Evolutionary conservation across 2,888 invertebrate genomes (phyloP), one percentile per base, ranked within the genome.

Genomic region (Petrolisthes cinctipes): DNA sequence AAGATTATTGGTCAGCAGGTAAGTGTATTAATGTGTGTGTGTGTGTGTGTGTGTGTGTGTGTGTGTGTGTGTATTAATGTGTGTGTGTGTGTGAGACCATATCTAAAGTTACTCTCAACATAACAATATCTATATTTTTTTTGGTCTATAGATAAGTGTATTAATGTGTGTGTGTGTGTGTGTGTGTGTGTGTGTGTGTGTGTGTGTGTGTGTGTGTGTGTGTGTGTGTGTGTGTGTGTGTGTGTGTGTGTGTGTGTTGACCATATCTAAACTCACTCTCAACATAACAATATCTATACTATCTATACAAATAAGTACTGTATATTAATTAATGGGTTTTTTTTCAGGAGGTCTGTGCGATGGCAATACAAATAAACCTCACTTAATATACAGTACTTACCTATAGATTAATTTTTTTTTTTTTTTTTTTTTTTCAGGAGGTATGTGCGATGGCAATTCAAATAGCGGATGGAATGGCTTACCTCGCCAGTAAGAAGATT

Each of bases 391-490:
- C n/a, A n/a, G n/a, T n/a, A n/a, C n/a, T n/a, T n/a, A n/a, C n/a
- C n/a, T n/a, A n/a, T n/a, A n/a, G n/a, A n/a, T n/a, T n/a, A n/a
- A n/a, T n/a, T n/a, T n/a, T n/a, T n/a, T n/a, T n/a, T n/a, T n/a
- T n/a, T n/a, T n/a, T n/a, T n/a, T n/a, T n/a, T n/a, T n/a, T n/a
- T 37, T 83, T 83, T 56, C 80, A 88, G 88, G 57, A 88, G 23
- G 88, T 85, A n/a, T 84, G 84, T 61, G 76, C 57, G 53, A 79
- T 88, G 73, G 89, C 80, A 7, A 57, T 89, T 9, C 89, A 89
- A 73, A 89, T 89, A 57, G 89, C 83, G 6, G 89, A 89, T 73
- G 89, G 89, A 78, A 89, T 89, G 89, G 86, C 89, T 51, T 89
- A 89, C 54, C 79, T 89, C 66, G 86, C 86, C 3, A 80, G 83